A percentile compares a stretch with the other conserved stretches of the same genome.
These are phyloP conservation scores for Pachyramphus minor DNA, from an alignment of 2,113 vertebrate genomes.

Conservation along the genomic window DNA sequence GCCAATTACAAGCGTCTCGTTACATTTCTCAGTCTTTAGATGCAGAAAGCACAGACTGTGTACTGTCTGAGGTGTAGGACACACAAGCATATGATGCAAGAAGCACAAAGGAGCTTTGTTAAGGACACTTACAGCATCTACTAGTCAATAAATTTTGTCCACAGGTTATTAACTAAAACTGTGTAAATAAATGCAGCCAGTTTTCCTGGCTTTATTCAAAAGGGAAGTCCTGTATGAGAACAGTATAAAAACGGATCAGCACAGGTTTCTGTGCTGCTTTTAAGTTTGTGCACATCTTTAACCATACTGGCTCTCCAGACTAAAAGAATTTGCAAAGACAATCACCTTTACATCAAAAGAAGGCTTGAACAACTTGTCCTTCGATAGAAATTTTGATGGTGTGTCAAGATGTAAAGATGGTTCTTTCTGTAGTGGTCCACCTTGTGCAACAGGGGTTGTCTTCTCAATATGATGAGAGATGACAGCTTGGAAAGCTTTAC, in stretches of 20 bases:
- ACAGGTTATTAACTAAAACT: background rate
- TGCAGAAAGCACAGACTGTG: background rate
- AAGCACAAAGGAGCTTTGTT: background rate
- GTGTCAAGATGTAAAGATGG: constrained; percentile 86
- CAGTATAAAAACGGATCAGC: background rate
- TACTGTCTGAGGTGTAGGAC: background rate
- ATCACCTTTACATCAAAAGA: constrained; percentile 91
- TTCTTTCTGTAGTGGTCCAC: constrained; percentile 73
- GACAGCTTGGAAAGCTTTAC: constrained; percentile 85
- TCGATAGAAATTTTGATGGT: constrained; percentile 91
- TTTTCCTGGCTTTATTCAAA: background rate
- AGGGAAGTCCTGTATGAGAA: background rate
- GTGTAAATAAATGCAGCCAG: background rate
- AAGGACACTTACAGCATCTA: background rate
- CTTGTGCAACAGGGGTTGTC: constrained; percentile 12
- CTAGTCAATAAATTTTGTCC: background rate
- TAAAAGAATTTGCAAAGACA: background rate
- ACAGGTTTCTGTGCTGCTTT: background rate
- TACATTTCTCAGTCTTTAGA: background rate
- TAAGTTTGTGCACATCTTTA: background rate
- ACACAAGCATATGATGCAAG: background rate
- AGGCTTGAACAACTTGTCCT: constrained; percentile 90
- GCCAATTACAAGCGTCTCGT: background rate
- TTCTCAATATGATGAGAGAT: constrained; percentile 72
- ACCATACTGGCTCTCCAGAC: background rate